Evolutionary conservation across 1,140 invertebrate species (phyloP).

Genomic region (Caerostris darwini): DNA sequence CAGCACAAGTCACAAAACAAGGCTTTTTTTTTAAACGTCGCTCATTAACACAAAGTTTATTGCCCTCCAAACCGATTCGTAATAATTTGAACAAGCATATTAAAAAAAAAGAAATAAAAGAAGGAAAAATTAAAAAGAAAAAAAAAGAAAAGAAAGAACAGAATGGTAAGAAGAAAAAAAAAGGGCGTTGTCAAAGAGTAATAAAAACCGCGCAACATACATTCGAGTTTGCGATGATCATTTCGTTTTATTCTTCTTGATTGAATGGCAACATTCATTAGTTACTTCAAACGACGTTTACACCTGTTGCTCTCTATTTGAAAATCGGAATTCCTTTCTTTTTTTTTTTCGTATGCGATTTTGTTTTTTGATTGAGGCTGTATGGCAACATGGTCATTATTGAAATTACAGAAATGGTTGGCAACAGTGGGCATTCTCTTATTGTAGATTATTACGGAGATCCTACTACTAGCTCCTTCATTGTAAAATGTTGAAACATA

Average conservation of each 20-base stretch:
- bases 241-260: conserved; percentile 54
- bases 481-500: too few species aligned
- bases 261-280: conserved; percentile 64
- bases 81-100: conserved; percentile 65
- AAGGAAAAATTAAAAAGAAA: background rate
- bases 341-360: too few species aligned
- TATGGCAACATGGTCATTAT: too few species aligned
- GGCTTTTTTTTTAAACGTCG: background rate
- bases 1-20: background rate
- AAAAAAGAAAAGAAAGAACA: background rate
- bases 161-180: conserved; percentile 20
- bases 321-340: too few species aligned
- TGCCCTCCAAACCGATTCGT: conserved; percentile 60
- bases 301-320: too few species aligned
- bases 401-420: too few species aligned
- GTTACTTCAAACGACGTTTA: conserved; percentile 53
- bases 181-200: conserved; percentile 60
- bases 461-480: too few species aligned
- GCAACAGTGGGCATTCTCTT: too few species aligned
- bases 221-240: background rate
- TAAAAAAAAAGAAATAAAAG: conserved; percentile 38
- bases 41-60: conserved; percentile 55
- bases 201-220: conserved; percentile 17
- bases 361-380: too few species aligned
- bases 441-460: too few species aligned